Evolutionary conservation across 2,888 invertebrate species (phyloP), one percentile per base, ranked within the genome.

Genomic region (Tachina grossa): DNA sequence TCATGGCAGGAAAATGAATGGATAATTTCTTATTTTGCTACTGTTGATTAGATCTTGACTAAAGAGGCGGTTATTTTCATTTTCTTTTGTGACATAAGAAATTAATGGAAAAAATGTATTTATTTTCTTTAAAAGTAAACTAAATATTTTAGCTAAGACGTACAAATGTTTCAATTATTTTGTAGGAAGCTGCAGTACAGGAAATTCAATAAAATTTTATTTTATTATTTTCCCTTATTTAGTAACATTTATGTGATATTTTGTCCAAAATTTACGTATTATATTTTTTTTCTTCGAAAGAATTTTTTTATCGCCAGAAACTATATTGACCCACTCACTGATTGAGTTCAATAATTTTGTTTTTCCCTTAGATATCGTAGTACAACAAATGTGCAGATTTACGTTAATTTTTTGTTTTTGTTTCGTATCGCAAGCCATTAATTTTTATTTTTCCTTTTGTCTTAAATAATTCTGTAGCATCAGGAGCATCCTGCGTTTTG

Each of bases 151-250:
- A 61, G 75, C 79, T 83, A 83, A 85, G 83, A 80, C 83, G 72
- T 72, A 77, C 77, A 47, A 55, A 57, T 41, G 1, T 55, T 63
- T 11, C 51, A 51, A 49, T 63, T 47, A 72, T 68, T 68, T 68
- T 16, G 53, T 45, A 82, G 77, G 78, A 82, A 78, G 82, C 75
- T 76, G 49, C 55, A 55, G 14, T 11, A 63, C 83, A 83, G 85
- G 85, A 85, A 85, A 85, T 83, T 66, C 71, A 75, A 85, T 85
- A 85, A 85, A 85, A 83, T 72, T 83, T 85, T 85, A 85, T 83
- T 83, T 80, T 72, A 80, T 83, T 72, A 71, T 76, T 85, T 85
- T 85, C 78, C 85, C 78, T 82, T 53, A 85, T 79, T 85, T 78
- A 63, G 49, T 16, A 71, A 31, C 43, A 76, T 78, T 82, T 69